A percentile compares a stretch with the other conserved stretches of the same genome.
Conservation (phyloP, 2,797 vertebrate genomes). For the Myotis findleyi region DNA sequence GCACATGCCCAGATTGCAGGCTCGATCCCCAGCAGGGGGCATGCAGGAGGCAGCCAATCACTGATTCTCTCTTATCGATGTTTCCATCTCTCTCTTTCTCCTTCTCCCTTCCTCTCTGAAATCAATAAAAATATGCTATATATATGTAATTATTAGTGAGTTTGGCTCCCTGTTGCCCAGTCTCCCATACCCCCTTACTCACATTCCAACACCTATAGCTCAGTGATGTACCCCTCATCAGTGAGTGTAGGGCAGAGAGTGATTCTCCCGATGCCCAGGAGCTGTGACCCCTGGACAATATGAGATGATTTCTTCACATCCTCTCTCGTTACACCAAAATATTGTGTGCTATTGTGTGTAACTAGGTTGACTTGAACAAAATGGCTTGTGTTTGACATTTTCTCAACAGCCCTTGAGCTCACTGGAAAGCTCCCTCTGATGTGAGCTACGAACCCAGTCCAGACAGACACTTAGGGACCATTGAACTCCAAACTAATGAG, state of each 20-base stretch:
- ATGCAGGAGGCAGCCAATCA: too few species aligned
- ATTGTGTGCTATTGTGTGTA: not conserved
- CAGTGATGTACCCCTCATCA: not conserved
- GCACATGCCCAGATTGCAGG: too few species aligned
- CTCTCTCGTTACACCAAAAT: constrained; percentile 15
- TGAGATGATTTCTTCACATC: not conserved
- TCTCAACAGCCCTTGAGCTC: constrained; percentile 15
- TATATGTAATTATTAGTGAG: not conserved
- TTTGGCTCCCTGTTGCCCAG: constrained; percentile 38
- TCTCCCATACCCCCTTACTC: not conserved
- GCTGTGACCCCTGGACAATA: not conserved
- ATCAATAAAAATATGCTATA: too few species aligned
- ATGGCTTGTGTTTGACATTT: constrained; percentile 37
- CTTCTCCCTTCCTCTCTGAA: too few species aligned
- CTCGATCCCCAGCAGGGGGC: too few species aligned
- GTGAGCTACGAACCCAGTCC: constrained; percentile 16
- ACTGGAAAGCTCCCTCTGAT: constrained; percentile 41
- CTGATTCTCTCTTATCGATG: too few species aligned
- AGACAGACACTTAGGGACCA: constrained; percentile 5
- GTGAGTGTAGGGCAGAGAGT: not conserved
- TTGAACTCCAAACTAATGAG: constrained; percentile 30
- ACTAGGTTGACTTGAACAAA: constrained; percentile 28
- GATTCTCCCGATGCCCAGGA: not conserved
- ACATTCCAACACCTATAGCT: not conserved
- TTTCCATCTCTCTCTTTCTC: too few species aligned